Conservation (phyloP, 2,113 vertebrate genomes). For the Calidris pugnax region DNA sequence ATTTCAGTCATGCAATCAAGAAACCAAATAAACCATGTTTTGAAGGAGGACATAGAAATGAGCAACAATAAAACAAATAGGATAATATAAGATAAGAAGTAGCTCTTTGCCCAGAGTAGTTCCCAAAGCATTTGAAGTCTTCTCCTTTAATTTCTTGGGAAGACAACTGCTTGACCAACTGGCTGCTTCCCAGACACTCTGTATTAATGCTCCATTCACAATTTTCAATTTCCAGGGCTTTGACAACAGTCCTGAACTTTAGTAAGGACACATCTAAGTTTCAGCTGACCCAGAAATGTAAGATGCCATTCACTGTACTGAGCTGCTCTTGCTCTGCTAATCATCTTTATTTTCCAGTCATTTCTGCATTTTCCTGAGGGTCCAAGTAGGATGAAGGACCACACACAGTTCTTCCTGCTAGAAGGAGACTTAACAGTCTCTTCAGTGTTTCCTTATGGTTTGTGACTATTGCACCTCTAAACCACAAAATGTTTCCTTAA, state of each 20-base stretch:
- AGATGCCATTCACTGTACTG: neutral
- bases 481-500: slow-evolving; percentile 20
- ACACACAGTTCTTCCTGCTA: slow-evolving; percentile 35
- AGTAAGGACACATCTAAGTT: neutral
- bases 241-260: slow-evolving; percentile 5
- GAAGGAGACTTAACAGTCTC: neutral
- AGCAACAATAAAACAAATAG: neutral
- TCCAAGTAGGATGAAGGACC: neutral
- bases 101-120: neutral
- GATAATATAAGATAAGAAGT: neutral
- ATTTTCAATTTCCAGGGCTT: neutral
- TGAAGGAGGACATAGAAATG: neutral
- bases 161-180: neutral
- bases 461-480: neutral
- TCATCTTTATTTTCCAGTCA: neutral
- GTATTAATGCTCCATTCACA: slow-evolving; percentile 23
- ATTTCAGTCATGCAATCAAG: neutral
- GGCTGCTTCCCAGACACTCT: neutral
- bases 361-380: neutral
- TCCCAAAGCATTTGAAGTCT: neutral
- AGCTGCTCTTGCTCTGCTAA: neutral
- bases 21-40: neutral
- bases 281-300: slow-evolving; percentile 21
- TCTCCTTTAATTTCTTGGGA: slow-evolving; percentile 10
- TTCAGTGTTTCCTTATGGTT: neutral